These are phyloP conservation scores for Sebastes hubbsi DNA, from an alignment of 2,797 vertebrate genomes.

Conservation along the genomic window DNA sequence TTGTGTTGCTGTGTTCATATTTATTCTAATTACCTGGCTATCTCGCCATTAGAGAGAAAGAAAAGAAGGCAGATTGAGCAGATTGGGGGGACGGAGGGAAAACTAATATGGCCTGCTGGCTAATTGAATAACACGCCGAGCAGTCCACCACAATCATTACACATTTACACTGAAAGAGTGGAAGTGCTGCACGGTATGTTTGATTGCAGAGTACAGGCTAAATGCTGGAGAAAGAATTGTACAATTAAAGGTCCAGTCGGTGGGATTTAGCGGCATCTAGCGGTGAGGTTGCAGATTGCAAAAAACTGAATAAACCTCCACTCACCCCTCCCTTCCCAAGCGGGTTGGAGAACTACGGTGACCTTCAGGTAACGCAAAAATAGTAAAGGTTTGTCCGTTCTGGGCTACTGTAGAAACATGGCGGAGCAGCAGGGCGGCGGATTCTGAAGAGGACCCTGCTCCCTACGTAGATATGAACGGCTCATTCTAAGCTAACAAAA, in stretches of 20 bases:
- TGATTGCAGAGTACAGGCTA: not conserved
- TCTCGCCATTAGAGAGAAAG: conserved; percentile 27
- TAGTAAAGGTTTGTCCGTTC: not conserved
- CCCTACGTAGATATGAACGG: not conserved
- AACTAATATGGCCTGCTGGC: conserved; percentile 51
- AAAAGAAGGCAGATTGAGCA: conserved; percentile 53
- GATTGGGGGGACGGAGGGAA: conserved; percentile 35
- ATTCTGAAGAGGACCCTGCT: not conserved
- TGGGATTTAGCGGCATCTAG: not conserved
- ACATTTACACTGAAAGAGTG: not conserved
- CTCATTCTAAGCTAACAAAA: not conserved
- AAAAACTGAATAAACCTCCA: not conserved
- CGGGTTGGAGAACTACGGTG: too few species aligned
- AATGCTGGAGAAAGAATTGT: not conserved
- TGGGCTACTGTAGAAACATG: not conserved
- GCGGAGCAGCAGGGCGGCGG: not conserved
- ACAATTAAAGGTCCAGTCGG: not conserved
- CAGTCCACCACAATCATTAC: conserved; percentile 1
- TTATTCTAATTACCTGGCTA: conserved; percentile 71
- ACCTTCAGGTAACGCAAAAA: not conserved
- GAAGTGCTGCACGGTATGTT: not conserved
- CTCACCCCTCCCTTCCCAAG: too few species aligned
- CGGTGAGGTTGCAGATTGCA: not conserved
- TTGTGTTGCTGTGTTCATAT: conserved; percentile 59
- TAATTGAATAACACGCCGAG: conserved; percentile 58